phyloP scores from a whole-genome alignment of 2,113 vertebrate genomes.

The Lepidothrix coronata region DNA sequence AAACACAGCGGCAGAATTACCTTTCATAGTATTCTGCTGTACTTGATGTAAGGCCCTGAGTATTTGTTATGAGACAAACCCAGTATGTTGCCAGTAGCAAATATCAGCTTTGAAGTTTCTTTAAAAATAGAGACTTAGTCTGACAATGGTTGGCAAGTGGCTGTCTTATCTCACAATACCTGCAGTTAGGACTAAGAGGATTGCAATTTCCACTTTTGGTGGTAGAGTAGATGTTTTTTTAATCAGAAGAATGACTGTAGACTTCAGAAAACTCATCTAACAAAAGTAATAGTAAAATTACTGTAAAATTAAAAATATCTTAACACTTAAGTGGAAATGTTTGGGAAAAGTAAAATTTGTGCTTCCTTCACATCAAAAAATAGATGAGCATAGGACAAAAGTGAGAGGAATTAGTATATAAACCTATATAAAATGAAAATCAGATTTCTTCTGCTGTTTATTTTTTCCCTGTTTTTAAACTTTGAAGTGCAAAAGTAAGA shows the following conservation, averaged over 20 bases:
- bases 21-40: background rate
- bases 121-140: slow-evolving; percentile 9
- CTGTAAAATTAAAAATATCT: background rate
- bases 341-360: background rate
- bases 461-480: background rate
- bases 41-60: background rate
- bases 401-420: background rate
- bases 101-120: slow-evolving; percentile 36
- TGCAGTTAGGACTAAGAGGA: slow-evolving; percentile 35
- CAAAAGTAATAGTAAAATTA: background rate
- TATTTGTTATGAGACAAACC: background rate
- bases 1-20: background rate
- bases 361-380: background rate
- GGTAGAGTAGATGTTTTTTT: background rate
- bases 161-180: background rate
- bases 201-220: background rate
- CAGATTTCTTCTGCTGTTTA: background rate
- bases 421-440: background rate
- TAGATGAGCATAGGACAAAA: background rate
- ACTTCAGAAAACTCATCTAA: background rate
- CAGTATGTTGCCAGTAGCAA: background rate
- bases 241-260: background rate
- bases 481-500: background rate
- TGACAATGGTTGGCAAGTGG: background rate
- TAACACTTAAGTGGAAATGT: background rate